These are phyloP conservation scores for Callaeas wilsoni DNA, from an alignment of 2,113 vertebrate genomes.

Conservation along the genomic window DNA sequence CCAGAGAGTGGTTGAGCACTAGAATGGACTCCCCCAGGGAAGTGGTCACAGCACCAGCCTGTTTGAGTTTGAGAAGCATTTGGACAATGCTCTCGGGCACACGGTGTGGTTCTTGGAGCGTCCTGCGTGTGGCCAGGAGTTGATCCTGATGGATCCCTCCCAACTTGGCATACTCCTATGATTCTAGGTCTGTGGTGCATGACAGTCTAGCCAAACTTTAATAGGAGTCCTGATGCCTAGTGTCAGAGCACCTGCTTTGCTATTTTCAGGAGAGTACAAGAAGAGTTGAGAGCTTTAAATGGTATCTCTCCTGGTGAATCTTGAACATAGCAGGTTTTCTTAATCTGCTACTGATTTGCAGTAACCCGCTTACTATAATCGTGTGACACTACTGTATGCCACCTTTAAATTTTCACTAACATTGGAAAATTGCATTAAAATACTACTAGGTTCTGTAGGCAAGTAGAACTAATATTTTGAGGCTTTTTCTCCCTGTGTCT, in stretches of 20 bases:
- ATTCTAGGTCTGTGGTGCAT: background rate
- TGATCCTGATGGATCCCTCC: background rate
- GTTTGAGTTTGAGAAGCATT: rapidly evolving
- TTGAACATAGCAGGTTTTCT: background rate
- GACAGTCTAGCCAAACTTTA: background rate
- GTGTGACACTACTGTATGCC: background rate
- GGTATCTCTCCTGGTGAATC: background rate
- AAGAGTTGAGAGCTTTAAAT: background rate
- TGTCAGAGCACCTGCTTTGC: background rate
- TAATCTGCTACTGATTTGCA: background rate
- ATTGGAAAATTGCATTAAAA: background rate
- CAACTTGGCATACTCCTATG: rapidly evolving
- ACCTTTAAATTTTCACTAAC: background rate
- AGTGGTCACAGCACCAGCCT: background rate
- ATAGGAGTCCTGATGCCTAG: background rate
- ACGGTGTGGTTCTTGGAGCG: background rate
- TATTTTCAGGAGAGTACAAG: background rate
- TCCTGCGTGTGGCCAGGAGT: background rate
- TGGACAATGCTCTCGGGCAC: background rate
- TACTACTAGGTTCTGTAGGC: background rate
- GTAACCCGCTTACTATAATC: background rate
- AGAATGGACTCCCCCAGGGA: background rate
- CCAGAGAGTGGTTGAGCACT: background rate
- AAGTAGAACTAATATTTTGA: background rate
- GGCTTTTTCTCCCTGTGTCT: background rate